Evolutionary conservation across 2,113 vertebrate genomes (phyloP).

Genomic region (Copsychus sechellarum): DNA sequence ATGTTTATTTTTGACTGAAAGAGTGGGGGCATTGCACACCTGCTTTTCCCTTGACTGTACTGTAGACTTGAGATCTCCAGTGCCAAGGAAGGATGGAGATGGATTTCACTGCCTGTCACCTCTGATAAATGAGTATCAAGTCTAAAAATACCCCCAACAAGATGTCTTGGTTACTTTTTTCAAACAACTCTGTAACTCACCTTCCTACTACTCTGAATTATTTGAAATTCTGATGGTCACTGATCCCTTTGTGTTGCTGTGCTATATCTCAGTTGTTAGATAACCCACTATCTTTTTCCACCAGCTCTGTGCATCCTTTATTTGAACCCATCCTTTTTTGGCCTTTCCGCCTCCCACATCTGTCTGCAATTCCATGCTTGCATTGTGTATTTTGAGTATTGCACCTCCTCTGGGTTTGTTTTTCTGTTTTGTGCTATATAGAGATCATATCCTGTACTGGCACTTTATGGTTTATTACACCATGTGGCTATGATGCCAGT

Average conservation of each 20-base stretch:
- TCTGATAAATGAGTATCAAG: neutral
- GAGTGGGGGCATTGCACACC: neutral
- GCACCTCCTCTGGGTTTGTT: conserved; percentile 43
- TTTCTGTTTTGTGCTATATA: conserved; percentile 29
- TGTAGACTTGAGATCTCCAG: neutral
- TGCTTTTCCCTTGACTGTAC: neutral
- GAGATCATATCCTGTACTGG: conserved; percentile 26
- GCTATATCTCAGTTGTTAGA: neutral
- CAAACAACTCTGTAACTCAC: neutral
- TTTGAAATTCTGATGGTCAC: neutral
- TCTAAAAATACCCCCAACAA: neutral
- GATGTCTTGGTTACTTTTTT: neutral
- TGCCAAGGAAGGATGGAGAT: neutral
- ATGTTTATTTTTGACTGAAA: neutral
- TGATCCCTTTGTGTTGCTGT: neutral
- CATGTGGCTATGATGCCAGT: neutral
- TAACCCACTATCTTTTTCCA: neutral
- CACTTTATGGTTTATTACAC: neutral
- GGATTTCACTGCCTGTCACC: neutral
- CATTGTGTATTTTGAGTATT: conserved; percentile 45
- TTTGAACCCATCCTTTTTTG: conserved; percentile 48
- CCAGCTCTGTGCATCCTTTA: neutral
- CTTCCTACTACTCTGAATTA: neutral
- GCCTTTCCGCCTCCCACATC: conserved; percentile 59
- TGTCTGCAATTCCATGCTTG: conserved; percentile 41